Percentiles rank a stretch among this genome's conserved stretches.
phyloP scores from a whole-genome alignment of 2,113 vertebrate species.

The Pterocles orientalis region DNA sequence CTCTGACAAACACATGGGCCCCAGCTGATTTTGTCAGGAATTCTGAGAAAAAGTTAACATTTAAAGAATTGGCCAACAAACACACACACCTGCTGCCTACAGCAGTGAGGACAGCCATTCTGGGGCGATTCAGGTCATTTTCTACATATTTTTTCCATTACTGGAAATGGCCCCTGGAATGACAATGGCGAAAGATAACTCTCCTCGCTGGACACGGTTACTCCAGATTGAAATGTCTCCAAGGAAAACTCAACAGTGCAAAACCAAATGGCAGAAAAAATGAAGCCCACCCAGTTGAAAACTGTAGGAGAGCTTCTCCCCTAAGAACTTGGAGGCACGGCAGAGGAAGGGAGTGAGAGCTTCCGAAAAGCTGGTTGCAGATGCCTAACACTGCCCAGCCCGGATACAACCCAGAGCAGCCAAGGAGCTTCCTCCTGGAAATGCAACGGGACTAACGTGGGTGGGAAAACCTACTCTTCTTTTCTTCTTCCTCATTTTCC shows the following conservation, averaged over 20 bases:
- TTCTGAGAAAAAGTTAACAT: neutral
- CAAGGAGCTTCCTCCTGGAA: neutral
- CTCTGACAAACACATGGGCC: neutral
- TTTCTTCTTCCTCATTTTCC: neutral
- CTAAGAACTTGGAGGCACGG: neutral
- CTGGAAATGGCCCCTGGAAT: neutral
- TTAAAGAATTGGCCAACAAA: neutral
- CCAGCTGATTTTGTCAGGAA: neutral
- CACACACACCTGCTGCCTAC: constrained; percentile 37
- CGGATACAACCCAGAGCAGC: neutral
- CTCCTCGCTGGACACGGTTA: neutral
- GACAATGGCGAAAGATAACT: neutral
- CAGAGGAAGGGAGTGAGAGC: neutral
- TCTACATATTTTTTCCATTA: neutral
- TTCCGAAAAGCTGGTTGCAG: neutral
- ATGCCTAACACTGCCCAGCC: neutral
- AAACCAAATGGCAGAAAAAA: neutral
- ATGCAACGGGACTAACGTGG: rapidly evolving
- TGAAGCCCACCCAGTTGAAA: neutral
- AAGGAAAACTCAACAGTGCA: neutral
- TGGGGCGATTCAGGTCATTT: neutral
- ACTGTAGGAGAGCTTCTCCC: neutral
- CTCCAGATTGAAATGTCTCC: neutral
- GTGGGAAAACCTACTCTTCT: neutral
- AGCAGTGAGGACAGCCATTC: neutral